A percentile compares a stretch with the other conserved stretches of the same genome.
Conservation (phyloP, 2,888 invertebrate genomes). For the Ennomos fuscantarius region DNA sequence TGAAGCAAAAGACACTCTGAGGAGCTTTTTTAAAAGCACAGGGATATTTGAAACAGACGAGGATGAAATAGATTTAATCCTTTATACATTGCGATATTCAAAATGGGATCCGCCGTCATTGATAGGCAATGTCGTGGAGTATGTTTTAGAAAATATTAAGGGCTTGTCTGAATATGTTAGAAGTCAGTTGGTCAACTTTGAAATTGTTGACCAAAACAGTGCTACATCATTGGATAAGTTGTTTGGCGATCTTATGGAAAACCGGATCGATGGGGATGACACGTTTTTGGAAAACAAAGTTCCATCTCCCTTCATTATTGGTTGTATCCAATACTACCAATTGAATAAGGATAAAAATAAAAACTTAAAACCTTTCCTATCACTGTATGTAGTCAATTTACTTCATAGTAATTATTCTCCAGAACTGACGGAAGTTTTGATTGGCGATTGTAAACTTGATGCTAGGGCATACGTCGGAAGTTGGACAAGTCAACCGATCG, state of each 20-base stretch:
- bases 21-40: conserved; percentile 85
- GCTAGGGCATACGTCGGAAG: conserved; percentile 78
- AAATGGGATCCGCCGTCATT: conserved; percentile 62
- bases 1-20: conserved; percentile 83
- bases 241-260: conserved; percentile 72
- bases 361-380: conserved; percentile 68
- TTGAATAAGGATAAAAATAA: conserved; percentile 66
- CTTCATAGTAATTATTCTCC: conserved; percentile 86
- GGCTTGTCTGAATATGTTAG: conserved; percentile 64
- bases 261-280: conserved; percentile 59
- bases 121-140: conserved; percentile 68
- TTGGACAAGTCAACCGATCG: conserved; percentile 73
- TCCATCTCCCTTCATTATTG: conserved; percentile 74
- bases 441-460: conserved; percentile 76
- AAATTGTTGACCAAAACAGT: conserved; percentile 64
- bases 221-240: conserved; percentile 64
- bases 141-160: conserved; percentile 64
- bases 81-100: conserved; percentile 79
- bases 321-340: conserved; percentile 70
- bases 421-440: conserved; percentile 76
- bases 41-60: conserved; percentile 87
- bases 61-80: conserved; percentile 88
- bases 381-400: conserved; percentile 80
- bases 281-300: conserved; percentile 71
- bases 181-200: conserved; percentile 68